Conservation (phyloP, 2,888 invertebrate genomes). For the Notocelia uddmanniana region DNA sequence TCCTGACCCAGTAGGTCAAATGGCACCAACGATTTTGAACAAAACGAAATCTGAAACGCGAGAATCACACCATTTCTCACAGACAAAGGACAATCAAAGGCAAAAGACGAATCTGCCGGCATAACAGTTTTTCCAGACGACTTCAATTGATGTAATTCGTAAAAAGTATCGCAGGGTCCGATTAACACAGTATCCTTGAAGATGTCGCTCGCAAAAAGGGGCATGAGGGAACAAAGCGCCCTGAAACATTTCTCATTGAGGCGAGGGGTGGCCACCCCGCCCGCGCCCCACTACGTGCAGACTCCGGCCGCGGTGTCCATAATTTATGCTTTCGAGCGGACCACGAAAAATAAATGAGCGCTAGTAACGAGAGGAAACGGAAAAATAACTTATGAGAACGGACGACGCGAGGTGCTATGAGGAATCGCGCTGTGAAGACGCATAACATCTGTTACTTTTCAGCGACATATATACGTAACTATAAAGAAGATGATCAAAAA, state of each 20-base stretch:
- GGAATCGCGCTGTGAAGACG: not conserved
- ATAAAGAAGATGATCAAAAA: no score
- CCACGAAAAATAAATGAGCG: conserved; percentile 82
- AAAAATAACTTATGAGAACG: conserved; percentile 60
- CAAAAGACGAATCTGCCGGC: conserved; percentile 55
- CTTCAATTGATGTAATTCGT: conserved; percentile 64
- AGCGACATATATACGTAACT: not conserved
- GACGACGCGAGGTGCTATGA: not conserved
- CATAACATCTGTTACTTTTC: not conserved
- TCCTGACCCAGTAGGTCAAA: not conserved
- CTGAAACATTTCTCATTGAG: conserved; percentile 82
- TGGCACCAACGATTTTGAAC: not conserved
- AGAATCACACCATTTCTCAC: conserved; percentile 46
- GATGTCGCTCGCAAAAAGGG: conserved; percentile 81
- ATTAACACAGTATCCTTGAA: conserved; percentile 85
- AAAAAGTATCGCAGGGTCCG: conserved; percentile 76
- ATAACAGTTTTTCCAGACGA: conserved; percentile 65
- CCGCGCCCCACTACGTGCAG: conserved; percentile 66
- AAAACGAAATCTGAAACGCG: conserved; percentile 36
- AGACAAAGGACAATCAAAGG: conserved; percentile 60
- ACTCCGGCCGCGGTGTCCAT: conserved; percentile 78
- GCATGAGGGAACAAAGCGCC: conserved; percentile 78
- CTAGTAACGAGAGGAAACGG: conserved; percentile 70
- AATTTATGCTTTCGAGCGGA: conserved; percentile 81
- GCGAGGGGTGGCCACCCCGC: conserved; percentile 56